Conservation (phyloP, 2,113 vertebrate species). For the Tupaia chinensis region DNA sequence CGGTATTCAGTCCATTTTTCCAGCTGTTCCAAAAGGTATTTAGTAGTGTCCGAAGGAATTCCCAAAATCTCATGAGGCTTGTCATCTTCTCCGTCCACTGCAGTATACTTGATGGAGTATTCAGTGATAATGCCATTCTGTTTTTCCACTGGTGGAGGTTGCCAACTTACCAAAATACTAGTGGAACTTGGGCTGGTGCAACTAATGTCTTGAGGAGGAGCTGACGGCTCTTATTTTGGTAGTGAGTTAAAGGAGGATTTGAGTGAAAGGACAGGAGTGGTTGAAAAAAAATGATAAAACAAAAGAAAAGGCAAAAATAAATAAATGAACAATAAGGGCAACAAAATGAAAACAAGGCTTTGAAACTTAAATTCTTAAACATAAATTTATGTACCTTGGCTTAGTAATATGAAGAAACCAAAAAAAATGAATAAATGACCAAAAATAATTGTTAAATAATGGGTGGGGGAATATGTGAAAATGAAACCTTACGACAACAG, state of each 20-base stretch:
- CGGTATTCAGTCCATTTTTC: constrained; percentile 99
- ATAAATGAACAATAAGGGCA: constrained; percentile 91
- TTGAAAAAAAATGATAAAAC: constrained; percentile 90
- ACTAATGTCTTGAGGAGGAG: constrained; percentile 97
- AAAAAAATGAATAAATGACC: constrained; percentile 89
- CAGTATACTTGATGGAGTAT: constrained; percentile 94
- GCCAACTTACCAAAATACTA: constrained; percentile 99
- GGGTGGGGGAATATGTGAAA: constrained; percentile 88
- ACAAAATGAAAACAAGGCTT: constrained; percentile 90
- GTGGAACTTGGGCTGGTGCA: constrained; percentile 98
- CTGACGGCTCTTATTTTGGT: constrained; percentile 96
- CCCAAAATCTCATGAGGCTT: constrained; percentile 90
- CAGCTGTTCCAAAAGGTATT: constrained; percentile 98
- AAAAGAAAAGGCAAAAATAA: constrained; percentile 91
- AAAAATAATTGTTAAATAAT: constrained; percentile 86
- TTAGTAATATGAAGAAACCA: constrained; percentile 89
- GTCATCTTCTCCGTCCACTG: constrained; percentile 94
- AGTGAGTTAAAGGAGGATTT: constrained; percentile 91
- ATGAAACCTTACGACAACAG: constrained; percentile 89
- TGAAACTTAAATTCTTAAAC: constrained; percentile 88
- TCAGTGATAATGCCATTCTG: constrained; percentile 98
- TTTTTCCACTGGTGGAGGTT: constrained; percentile 94
- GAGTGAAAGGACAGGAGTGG: constrained; percentile 90
- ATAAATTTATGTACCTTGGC: constrained; percentile 91
- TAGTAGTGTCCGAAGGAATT: constrained; percentile 94